phyloP scores from a whole-genome alignment of 2,113 vertebrate species.

The Scortum barcoo region DNA sequence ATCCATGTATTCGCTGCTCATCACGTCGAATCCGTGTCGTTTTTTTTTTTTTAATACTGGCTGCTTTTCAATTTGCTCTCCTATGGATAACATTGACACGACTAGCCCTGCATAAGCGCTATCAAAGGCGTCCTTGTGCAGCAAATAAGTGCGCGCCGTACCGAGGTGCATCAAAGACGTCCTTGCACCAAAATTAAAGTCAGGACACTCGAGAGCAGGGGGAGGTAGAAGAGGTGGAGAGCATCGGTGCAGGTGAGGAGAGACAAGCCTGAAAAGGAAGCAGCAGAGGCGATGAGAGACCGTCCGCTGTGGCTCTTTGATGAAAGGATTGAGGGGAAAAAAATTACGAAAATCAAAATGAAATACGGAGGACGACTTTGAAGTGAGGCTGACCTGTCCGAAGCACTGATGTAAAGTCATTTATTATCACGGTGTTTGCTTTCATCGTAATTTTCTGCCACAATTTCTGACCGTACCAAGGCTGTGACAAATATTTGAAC shows the following conservation, averaged over 20 bases:
- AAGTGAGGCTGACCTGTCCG: slow-evolving; percentile 42
- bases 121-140: slow-evolving; percentile 43
- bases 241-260: not conserved
- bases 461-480: slow-evolving; percentile 33
- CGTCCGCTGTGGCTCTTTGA: slow-evolving; percentile 7
- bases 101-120: not conserved
- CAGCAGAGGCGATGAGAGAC: not conserved
- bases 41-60: not conserved
- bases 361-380: slow-evolving; percentile 40
- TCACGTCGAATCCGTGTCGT: not conserved
- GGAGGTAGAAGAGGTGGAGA: no score
- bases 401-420: slow-evolving; percentile 22
- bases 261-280: not conserved
- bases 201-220: not conserved
- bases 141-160: not conserved
- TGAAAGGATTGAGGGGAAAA: slow-evolving; percentile 10
- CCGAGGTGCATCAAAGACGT: slow-evolving; percentile 12
- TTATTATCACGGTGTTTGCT: slow-evolving; percentile 1
- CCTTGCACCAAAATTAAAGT: slow-evolving; percentile 21
- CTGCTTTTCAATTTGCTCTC: slow-evolving; percentile 7
- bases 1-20: not conserved
- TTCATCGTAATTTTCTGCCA: slow-evolving; percentile 24
- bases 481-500: slow-evolving; percentile 15
- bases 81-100: slow-evolving; percentile 11
- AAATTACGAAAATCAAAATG: not conserved